Evolutionary conservation across 30 jellyfish, hydroid and myxozoan species (phyloP).

Genomic region (Aurelia sp.): DNA sequence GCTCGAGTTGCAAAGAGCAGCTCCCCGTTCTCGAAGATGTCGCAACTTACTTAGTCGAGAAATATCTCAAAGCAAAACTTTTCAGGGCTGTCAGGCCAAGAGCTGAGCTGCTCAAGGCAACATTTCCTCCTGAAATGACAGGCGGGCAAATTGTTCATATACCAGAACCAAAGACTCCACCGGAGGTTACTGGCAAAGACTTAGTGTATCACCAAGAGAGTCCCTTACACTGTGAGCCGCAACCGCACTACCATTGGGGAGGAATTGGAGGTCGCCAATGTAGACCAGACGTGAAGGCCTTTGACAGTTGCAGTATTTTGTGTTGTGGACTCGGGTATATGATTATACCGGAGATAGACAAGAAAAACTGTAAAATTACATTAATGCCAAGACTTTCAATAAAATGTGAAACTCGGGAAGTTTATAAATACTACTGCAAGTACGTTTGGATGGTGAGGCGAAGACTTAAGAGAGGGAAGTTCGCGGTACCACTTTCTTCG

Average conservation of each 20-base stretch:
- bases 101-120: constrained; percentile 18
- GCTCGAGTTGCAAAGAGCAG: constrained; percentile 68
- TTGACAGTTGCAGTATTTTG: constrained; percentile 72
- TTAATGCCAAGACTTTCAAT: constrained; percentile 38
- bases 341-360: constrained; percentile 64
- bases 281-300: constrained; percentile 69
- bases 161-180: constrained; percentile 59
- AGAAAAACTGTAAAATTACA: constrained; percentile 50
- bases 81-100: constrained; percentile 46
- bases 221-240: constrained; percentile 75
- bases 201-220: constrained; percentile 58
- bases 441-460: constrained; percentile 81
- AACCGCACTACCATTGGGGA: constrained; percentile 60
- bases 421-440: constrained; percentile 59
- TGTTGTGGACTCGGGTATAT: constrained; percentile 85
- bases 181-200: constrained; percentile 50
- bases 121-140: constrained; percentile 61
- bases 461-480: constrained; percentile 41
- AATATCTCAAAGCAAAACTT: constrained; percentile 52
- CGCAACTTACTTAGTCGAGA: constrained; percentile 57
- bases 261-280: constrained; percentile 86
- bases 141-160: constrained; percentile 56
- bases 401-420: constrained; percentile 67
- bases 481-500: constrained; percentile 39
- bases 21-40: constrained; percentile 59